Conservation (phyloP, 1,140 invertebrate species). For the Bathynomus jamesi region DNA sequence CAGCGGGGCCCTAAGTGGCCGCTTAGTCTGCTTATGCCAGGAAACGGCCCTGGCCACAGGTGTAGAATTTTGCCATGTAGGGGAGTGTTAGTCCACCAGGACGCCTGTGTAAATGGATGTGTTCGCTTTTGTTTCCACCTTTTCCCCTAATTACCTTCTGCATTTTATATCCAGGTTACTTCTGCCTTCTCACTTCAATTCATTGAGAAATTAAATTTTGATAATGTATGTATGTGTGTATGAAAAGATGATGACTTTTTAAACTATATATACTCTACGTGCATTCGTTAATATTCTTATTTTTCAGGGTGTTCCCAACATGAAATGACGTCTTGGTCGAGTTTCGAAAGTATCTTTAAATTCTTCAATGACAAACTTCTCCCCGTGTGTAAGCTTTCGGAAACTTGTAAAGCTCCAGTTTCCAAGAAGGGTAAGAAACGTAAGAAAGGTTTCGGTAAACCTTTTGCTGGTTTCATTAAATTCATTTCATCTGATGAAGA, state of each 20-base stretch:
- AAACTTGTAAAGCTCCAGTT: no score
- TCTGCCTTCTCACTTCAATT: not conserved
- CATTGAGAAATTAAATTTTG: not conserved
- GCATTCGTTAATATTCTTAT: not conserved
- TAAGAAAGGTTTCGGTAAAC: not conserved
- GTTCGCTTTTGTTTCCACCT: no score
- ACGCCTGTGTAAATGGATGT: no score
- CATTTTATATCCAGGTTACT: not conserved
- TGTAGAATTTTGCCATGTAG: no score
- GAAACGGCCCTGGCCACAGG: no score
- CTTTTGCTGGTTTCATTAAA: not conserved
- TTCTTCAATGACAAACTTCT: conserved; percentile 12
- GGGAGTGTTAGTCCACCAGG: no score
- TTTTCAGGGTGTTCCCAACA: not conserved
- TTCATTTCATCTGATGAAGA: not conserved
- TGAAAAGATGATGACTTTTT: no score
- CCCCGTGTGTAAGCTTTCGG: not conserved
- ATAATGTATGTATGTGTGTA: not conserved
- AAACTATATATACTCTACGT: not conserved
- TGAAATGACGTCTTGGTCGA: conserved; percentile 26
- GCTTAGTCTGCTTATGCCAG: no score
- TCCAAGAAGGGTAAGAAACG: no score
- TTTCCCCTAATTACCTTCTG: no score
- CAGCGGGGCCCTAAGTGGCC: no score
- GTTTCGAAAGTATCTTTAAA: conserved; percentile 27